Base-by-base conservation (phyloP, 2,888 invertebrate species). In the Pyralis farinalis region DNA sequence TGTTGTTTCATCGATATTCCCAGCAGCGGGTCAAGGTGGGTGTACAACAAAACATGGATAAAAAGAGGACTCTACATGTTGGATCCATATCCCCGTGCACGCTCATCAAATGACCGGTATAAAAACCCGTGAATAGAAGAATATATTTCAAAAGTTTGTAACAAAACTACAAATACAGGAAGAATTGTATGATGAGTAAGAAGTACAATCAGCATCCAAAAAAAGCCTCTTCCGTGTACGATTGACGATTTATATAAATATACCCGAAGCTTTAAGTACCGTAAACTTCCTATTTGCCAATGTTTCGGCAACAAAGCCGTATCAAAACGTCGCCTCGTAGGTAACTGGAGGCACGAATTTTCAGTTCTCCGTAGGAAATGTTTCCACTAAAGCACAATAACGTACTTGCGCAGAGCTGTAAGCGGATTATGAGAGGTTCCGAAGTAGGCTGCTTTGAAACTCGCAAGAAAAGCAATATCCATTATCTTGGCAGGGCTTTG, bases 401-500 rank as follows among this genome's bases (percentile, higher is more conserved):
- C 72, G 77, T 78, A 78, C 81, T 80, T 71, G 77, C 72, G 69
- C 63, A 67, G 61, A 74, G 72, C 78, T 65, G 73, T 84, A 84
- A 85, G 82, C 82, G 84, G 85, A 85, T 86, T 85, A 87, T 80
- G 79, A 80, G 80, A 80, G 83, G 76, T 80, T 81, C 68, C 75
- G 72, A 81, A 83, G 84, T 84, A 84, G 85, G 80, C 80, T 81
- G 82, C 84, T 84, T 82, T 80, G 83, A 83, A 84, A 81, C 83
- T 84, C 71, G 71, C 83, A 83, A 85, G 84, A 82, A 86, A 85
- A 84, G 83, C 85, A 86, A 87, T 85, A 85, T 85, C 85, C 83
- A 86, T 85, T 85, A 86, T 85, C 81, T 82, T 72, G 79, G 71
- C 65, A 56, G 64, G 69, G 75, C 79, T 81, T 82, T 83, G 77